Evolutionary conservation across 2,888 invertebrate species (phyloP).

Genomic region (Perizoma flavofasciatum): DNA sequence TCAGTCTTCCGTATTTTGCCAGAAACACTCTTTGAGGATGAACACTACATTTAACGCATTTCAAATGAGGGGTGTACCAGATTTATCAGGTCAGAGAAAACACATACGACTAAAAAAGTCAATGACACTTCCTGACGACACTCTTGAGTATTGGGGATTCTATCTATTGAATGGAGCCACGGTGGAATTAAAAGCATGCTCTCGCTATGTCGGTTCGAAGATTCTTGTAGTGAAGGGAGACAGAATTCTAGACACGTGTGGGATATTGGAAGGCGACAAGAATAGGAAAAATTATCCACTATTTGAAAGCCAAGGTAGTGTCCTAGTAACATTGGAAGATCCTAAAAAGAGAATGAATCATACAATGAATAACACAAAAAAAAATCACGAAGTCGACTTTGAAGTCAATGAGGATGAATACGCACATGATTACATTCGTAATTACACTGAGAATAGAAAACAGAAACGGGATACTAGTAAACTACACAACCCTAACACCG

Average conservation of each 20-base stretch:
- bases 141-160: constrained; percentile 95
- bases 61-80: constrained; percentile 88
- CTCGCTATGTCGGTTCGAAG: constrained; percentile 90
- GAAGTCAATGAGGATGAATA: constrained; percentile 8
- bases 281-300: constrained; percentile 85
- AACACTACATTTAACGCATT: constrained; percentile 89
- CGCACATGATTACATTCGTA: not conserved
- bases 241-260: constrained; percentile 90
- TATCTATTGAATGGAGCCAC: constrained; percentile 91
- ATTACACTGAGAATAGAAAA: constrained; percentile 38
- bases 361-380: constrained; percentile 26
- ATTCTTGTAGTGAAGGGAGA: constrained; percentile 93
- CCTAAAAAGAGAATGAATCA: constrained; percentile 43
- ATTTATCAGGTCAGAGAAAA: constrained; percentile 87
- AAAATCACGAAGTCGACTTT: constrained; percentile 13
- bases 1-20: constrained; percentile 92
- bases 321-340: constrained; percentile 73
- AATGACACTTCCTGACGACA: constrained; percentile 92
- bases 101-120: constrained; percentile 91
- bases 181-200: constrained; percentile 91
- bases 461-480: constrained; percentile 61
- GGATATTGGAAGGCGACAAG: constrained; percentile 88
- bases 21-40: constrained; percentile 91
- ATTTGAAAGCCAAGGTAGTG: constrained; percentile 84
- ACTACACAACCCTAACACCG: constrained; percentile 75